Evolutionary conservation across 92 coral and sea anemone genomes (phyloP).

Genomic region (Epizoanthus illoricatus): DNA sequence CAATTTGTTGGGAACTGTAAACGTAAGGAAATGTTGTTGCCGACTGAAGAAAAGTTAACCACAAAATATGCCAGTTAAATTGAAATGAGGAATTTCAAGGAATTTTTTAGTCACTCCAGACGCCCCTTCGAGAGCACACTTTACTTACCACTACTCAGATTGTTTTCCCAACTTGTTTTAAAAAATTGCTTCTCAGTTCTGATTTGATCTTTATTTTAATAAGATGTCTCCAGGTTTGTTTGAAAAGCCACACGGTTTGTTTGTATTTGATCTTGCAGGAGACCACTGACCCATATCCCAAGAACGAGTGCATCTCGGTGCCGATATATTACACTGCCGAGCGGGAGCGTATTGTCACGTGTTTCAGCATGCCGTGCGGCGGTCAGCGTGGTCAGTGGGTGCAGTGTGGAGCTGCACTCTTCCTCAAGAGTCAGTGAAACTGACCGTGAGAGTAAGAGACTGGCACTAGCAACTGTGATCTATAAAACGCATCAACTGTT

Average conservation of each 20-base stretch:
- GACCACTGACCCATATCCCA: slow-evolving; percentile 86
- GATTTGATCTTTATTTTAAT: too few relatives aligned
- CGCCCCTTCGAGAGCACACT: too few relatives aligned
- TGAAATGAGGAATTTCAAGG: too few relatives aligned
- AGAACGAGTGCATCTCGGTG: slow-evolving; percentile 87
- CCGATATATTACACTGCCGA: slow-evolving; percentile 94
- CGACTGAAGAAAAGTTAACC: too few relatives aligned
- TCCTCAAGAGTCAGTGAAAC: slow-evolving; percentile 84
- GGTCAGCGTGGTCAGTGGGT: slow-evolving; percentile 90
- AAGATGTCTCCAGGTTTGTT: not conserved
- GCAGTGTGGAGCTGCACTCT: slow-evolving; percentile 97
- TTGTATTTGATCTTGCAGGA: slow-evolving; percentile 48
- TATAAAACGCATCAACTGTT: not conserved
- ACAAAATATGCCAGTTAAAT: too few relatives aligned
- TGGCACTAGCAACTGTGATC: not conserved
- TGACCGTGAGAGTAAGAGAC: not conserved
- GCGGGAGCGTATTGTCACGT: slow-evolving; percentile 89
- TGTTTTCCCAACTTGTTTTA: too few relatives aligned
- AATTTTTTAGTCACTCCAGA: too few relatives aligned
- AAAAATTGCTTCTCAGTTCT: too few relatives aligned
- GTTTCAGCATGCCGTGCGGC: slow-evolving; percentile 94
- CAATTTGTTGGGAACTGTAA: too few relatives aligned
- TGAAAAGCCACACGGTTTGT: not conserved
- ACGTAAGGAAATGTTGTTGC: too few relatives aligned
- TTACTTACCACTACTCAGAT: too few relatives aligned